phyloP scores from a whole-genome alignment of 1,140 invertebrate genomes.

The Gonatopus flavifemur region DNA sequence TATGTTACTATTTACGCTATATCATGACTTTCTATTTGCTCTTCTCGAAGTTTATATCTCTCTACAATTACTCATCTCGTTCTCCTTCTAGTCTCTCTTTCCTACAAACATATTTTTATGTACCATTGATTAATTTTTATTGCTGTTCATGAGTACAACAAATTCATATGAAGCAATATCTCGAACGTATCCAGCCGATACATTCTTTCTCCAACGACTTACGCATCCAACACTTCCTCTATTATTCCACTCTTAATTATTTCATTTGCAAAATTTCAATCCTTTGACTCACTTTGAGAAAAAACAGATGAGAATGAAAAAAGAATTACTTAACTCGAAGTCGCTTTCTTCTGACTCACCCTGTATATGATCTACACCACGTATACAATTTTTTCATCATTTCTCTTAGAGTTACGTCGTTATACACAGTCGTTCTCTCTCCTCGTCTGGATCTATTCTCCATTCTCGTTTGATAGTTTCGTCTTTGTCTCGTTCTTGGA shows the following conservation, averaged over 20 bases:
- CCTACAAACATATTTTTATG: too few species aligned
- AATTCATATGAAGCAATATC: too few species aligned
- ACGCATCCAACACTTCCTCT: too few species aligned
- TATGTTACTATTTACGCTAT: constrained; percentile 57
- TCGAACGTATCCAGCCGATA: too few species aligned
- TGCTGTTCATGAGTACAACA: too few species aligned
- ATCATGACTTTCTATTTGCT: constrained; percentile 45
- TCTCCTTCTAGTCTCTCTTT: too few species aligned
- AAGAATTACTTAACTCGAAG: not conserved
- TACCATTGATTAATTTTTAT: too few species aligned
- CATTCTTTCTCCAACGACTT: too few species aligned
- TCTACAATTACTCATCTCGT: too few species aligned
- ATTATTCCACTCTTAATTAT: too few species aligned
- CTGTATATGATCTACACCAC: not conserved
- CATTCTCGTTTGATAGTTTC: not conserved
- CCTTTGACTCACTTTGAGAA: not conserved
- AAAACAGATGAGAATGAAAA: not conserved
- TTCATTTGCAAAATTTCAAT: too few species aligned
- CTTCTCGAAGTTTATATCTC: too few species aligned
- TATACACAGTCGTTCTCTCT: constrained; percentile 4
- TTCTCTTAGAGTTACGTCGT: constrained; percentile 15
- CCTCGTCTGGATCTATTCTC: not conserved
- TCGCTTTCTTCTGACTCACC: constrained; percentile 10
- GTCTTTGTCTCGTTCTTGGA: not conserved
- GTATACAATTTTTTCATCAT: constrained; percentile 4